Base-by-base conservation (phyloP, 2,113 vertebrate genomes). In the Aspiorhynchus laticeps region DNA sequence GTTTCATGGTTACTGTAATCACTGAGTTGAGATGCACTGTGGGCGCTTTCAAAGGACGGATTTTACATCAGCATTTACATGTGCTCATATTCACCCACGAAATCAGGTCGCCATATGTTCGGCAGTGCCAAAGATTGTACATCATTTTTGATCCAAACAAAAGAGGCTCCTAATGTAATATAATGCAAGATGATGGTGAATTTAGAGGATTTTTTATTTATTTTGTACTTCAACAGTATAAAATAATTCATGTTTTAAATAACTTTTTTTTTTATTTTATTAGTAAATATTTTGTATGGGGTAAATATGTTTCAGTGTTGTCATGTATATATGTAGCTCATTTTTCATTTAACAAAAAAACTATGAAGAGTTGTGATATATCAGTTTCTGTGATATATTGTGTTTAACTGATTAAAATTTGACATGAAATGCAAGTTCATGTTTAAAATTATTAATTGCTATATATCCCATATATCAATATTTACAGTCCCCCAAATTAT, bases 1-100 rank as follows among this genome's bases (percentile, higher is more conserved):
- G 53, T 83, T 84, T 65, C 80, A 87, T 43, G 63, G 46, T 69
- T 43, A 75, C 85, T 86, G 63, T 86, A 41, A 36, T 86, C 41
- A 31, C 19, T n/a, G 38, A 65, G 71, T 28, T 43, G 38, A 74
- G 69, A 48, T 53, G 43, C 7, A 24, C 19, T 43, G 71, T 78
- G 43, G 69, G 63, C 3, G 28, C 63, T 83, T 83, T 71, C n/a
- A 83, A 71, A 61, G 65, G 59, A 41, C 41, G 7, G 41, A 51
- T 53, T 76, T 59, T 85, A 76, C 19, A 81, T 67, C 33, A 81
- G 65, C 9, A 1, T 19, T 83, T 83, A 24, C 61, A 5, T 31
- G 26, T 31, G 17, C 61, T 67, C 41, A 69, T 33, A 67, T 69
- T 83, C 38, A 21, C 2, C 26, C 26, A 28, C 17, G 26, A 48